Base-by-base conservation (phyloP, 1,140 invertebrate genomes). In the Diorhabda elongata region DNA sequence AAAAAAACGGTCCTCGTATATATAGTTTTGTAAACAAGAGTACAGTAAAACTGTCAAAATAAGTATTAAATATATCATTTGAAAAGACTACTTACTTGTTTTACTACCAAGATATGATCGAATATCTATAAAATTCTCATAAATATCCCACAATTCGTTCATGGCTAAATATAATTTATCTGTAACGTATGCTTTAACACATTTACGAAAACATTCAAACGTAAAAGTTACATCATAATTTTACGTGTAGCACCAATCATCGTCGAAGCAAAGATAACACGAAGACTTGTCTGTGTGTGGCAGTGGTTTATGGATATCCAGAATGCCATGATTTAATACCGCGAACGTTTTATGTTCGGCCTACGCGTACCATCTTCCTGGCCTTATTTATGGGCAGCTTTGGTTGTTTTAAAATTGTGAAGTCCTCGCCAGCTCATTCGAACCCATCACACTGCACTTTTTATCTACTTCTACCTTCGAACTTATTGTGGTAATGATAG, bases 351-450 rank as follows among this genome's bases (percentile, higher is more conserved):
- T 76, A 74, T 78, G 76, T 78, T 78, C 73, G 70, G 74, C 76
- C 76, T 75, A 78, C 76, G 75, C 76, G 75, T 72, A 71, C 76
- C 76, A 78, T 78, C 76, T 78, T 76, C 75, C 69, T 75, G 67
- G 66, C 62, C 69, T 78, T 78, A 78, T 78, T 78, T 78, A 78
- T 73, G 75, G 72, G 71, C 72, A 67, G 67, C 69, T 70, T 75
- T 72, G 72, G 72, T 76, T 76, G 76, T 77, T 77, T 77, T 75
- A 74, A 75, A 74, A 74, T 73, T 74, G 75, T 76, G 74, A 74
- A 75, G 72, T 72, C 67, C 44, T 64, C 47, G 62, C 52, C 58
- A 45, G 42, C 59, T 68, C 67, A 68, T 68, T 68, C 67, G 56
- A 26, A 26, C 58, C 58, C 65, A 65, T 65, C 64, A 64, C 26